phyloP scores from a whole-genome alignment of 1,140 invertebrate species.

The Drosophila santomea region DNA sequence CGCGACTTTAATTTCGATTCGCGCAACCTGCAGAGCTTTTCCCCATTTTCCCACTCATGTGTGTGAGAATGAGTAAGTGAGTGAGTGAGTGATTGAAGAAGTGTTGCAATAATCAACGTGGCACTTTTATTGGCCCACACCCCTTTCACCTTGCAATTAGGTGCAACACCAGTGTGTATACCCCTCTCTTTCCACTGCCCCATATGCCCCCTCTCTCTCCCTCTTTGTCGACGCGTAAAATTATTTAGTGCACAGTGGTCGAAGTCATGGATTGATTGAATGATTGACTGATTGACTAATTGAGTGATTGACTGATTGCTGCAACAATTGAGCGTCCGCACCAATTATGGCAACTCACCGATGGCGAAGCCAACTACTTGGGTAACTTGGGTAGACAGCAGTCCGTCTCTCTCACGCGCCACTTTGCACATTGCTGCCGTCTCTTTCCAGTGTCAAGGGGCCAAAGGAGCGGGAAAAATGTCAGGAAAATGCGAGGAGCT shows the following conservation, averaged over 20 bases:
- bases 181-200: not conserved
- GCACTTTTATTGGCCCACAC: conserved; percentile 14
- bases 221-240: not conserved
- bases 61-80: no score
- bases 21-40: conserved; percentile 1
- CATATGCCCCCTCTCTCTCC: not conserved
- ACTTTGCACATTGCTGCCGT: not conserved
- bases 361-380: conserved; percentile 35
- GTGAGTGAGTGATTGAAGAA: conserved; percentile 11
- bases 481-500: conserved; percentile 18
- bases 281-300: conserved; percentile 50
- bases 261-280: conserved; percentile 31
- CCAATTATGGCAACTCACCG: conserved; percentile 51
- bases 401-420: not conserved
- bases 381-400: not conserved
- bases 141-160: conserved; percentile 10
- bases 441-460: conserved; percentile 15
- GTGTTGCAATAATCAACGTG: conserved; percentile 54
- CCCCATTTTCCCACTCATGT: not conserved
- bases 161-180: not conserved
- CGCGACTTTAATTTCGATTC: conserved; percentile 8
- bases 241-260: conserved; percentile 10
- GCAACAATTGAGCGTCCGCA: conserved; percentile 28
- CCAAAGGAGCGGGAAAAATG: conserved; percentile 6
- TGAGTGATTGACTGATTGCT: conserved; percentile 41